These are phyloP conservation scores for Toxotes lorentzi DNA, from an alignment of 2,797 vertebrate species.

Conservation along the genomic window DNA sequence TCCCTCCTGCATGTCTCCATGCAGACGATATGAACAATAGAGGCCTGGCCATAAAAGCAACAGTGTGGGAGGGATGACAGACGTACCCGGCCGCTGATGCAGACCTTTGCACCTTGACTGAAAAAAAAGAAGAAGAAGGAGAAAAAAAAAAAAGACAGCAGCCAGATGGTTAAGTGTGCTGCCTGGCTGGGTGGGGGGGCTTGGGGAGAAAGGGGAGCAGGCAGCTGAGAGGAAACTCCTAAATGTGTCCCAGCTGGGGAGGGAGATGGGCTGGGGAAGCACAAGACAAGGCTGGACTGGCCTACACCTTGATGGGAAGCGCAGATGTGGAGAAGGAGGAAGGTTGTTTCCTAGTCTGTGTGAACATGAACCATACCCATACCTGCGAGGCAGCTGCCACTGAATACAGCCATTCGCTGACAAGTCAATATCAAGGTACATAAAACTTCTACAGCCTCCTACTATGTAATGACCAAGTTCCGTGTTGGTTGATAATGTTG, in stretches of 20 bases:
- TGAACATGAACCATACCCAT: constrained; percentile 44
- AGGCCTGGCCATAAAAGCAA: constrained; percentile 72
- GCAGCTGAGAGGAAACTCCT: constrained; percentile 82
- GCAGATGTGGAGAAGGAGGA: constrained; percentile 59
- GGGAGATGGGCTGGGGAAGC: constrained; percentile 55
- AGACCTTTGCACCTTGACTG: constrained; percentile 79
- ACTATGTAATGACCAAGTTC: not conserved
- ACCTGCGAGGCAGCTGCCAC: constrained; percentile 52
- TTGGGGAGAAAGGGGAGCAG: constrained; percentile 28
- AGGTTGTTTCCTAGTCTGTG: constrained; percentile 21
- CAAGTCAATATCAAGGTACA: constrained; percentile 5
- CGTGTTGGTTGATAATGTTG: not conserved
- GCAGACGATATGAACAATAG: constrained; percentile 83
- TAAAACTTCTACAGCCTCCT: constrained; percentile 3
- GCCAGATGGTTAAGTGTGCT: constrained; percentile 79
- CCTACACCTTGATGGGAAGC: constrained; percentile 77
- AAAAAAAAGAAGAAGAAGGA: constrained; percentile 36
- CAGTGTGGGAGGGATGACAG: constrained; percentile 73
- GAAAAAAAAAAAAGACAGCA: constrained; percentile 34
- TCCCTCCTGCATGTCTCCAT: constrained; percentile 67
- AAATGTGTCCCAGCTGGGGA: constrained; percentile 85
- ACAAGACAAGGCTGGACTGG: constrained; percentile 62
- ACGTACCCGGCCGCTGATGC: constrained; percentile 62
- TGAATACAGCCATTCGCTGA: constrained; percentile 16
- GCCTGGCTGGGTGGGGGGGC: constrained; percentile 51